Evolutionary conservation across 2,797 vertebrate species (phyloP).

Genomic region (Echeneis naucrates): DNA sequence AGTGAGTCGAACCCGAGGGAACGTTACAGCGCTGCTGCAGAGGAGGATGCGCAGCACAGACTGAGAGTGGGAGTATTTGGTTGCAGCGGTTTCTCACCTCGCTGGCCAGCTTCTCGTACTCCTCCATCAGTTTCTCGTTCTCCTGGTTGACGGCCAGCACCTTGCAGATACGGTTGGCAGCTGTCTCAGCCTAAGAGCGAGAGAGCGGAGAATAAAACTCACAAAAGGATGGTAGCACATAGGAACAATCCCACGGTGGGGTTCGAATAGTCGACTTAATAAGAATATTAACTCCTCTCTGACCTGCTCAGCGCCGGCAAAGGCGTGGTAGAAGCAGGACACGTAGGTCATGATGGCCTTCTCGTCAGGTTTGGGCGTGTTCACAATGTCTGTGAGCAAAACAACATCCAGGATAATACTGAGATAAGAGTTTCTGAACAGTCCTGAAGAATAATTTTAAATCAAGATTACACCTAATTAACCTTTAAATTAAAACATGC

Average conservation of each 20-base stretch:
- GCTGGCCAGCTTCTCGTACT: constrained; percentile 95
- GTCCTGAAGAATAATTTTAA: background rate
- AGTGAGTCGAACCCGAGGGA: background rate
- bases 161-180: constrained; percentile 94
- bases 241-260: background rate
- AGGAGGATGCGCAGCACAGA: constrained; percentile 43
- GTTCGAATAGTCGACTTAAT: background rate
- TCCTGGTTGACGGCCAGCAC: constrained; percentile 95
- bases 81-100: constrained; percentile 83
- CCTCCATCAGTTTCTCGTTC: constrained; percentile 94
- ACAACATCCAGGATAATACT: background rate
- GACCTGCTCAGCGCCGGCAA: constrained; percentile 93
- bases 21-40: background rate
- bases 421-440: background rate
- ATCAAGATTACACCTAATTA: background rate
- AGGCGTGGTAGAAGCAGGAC: constrained; percentile 96
- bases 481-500: too few relatives aligned
- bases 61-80: constrained; percentile 22
- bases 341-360: constrained; percentile 97
- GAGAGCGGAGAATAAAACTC: constrained; percentile 4
- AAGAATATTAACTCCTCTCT: background rate
- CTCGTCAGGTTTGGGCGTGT: constrained; percentile 94
- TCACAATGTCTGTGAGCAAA: constrained; percentile 88
- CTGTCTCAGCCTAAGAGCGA: constrained; percentile 89
- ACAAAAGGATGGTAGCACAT: background rate